These are phyloP conservation scores for Apis laboriosa DNA, from an alignment of 1,140 invertebrate species.

Conservation along the genomic window DNA sequence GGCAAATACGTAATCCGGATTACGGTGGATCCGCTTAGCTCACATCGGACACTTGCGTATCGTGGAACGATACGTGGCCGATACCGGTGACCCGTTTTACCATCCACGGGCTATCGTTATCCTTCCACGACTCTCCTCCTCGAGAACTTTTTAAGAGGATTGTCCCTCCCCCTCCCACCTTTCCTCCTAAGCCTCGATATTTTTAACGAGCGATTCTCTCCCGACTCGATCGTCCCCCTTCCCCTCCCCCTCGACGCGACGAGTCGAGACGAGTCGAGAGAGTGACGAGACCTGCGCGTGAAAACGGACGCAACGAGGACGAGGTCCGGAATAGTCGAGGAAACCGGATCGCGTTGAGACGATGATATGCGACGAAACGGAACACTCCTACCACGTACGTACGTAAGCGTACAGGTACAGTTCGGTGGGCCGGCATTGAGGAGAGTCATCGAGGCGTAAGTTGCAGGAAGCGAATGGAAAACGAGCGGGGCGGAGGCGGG, in stretches of 20 bases:
- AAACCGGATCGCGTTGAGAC: background rate
- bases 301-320: too few species aligned
- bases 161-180: background rate
- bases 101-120: conserved; percentile 23
- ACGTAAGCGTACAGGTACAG: background rate
- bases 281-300: too few species aligned
- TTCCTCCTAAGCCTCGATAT: conserved; percentile 59
- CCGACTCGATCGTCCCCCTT: background rate
- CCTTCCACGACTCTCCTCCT: conserved; percentile 33
- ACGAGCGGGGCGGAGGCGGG: conserved; percentile 37
- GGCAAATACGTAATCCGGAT: conserved; percentile 80
- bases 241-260: background rate
- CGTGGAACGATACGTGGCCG: conserved; percentile 72
- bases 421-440: conserved; percentile 16
- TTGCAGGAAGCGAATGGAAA: conserved; percentile 64
- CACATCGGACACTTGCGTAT: conserved; percentile 77
- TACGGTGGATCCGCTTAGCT: conserved; percentile 80
- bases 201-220: conserved; percentile 61
- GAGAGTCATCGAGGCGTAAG: conserved; percentile 55
- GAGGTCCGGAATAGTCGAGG: too few species aligned
- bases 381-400: too few species aligned
- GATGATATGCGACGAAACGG: too few species aligned
- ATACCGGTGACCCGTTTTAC: conserved; percentile 59
- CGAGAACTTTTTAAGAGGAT: conserved; percentile 67
- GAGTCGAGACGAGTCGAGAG: background rate